Evolutionary conservation across 1,140 invertebrate genomes (phyloP).

Genomic region (Euura lappo): DNA sequence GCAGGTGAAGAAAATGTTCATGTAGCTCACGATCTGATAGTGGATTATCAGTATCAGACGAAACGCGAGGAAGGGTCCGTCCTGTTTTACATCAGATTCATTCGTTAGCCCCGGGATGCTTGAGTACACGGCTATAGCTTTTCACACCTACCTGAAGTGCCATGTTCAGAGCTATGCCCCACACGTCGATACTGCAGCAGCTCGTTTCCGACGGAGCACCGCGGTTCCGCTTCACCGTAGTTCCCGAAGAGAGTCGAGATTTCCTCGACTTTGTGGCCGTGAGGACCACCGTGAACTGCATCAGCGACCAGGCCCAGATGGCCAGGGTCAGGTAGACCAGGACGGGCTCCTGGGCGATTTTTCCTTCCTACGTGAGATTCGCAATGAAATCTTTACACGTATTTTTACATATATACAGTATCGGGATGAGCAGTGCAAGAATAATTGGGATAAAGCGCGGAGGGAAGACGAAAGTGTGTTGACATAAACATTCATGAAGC

Average conservation of each 20-base stretch:
- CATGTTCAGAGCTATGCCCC: conserved; percentile 81
- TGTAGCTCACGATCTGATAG: conserved; percentile 88
- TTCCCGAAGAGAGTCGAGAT: conserved; percentile 67
- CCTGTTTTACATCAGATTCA: conserved; percentile 47
- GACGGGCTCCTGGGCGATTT: conserved; percentile 74
- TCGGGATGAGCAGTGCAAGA: too few relatives aligned
- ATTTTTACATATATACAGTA: too few relatives aligned
- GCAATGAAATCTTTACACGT: not conserved
- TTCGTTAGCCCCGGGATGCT: not conserved
- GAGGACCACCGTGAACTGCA: conserved; percentile 90
- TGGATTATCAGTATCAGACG: conserved; percentile 83
- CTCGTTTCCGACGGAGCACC: conserved; percentile 64
- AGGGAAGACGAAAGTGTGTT: not conserved
- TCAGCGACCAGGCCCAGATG: conserved; percentile 88
- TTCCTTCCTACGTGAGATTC: conserved; percentile 65
- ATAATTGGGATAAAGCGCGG: not conserved
- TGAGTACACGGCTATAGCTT: not conserved
- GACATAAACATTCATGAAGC: not conserved
- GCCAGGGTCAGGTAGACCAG: conserved; percentile 78
- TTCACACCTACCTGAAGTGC: conserved; percentile 63
- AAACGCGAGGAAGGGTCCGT: conserved; percentile 86
- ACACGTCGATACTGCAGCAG: conserved; percentile 84
- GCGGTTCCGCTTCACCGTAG: conserved; percentile 53
- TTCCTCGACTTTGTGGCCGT: conserved; percentile 85
- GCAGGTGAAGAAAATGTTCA: conserved; percentile 93